Percentiles rank a stretch among this genome's conserved stretches.
phyloP scores from a whole-genome alignment of 2,797 vertebrate species.

The Amazona finschi region DNA sequence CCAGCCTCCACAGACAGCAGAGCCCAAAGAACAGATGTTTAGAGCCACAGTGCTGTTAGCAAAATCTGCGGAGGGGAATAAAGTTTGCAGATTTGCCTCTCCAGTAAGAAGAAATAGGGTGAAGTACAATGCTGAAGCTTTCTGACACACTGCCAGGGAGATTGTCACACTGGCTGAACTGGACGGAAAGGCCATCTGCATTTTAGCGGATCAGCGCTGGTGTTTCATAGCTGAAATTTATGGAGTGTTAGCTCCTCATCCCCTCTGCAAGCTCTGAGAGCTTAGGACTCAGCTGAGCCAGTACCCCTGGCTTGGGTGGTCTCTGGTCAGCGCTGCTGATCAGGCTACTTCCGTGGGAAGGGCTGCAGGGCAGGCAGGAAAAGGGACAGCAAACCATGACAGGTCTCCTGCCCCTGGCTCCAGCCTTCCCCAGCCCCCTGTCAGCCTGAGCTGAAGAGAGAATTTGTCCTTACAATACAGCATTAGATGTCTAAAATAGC shows the following conservation, averaged over 20 bases:
- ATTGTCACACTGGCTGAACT: background rate
- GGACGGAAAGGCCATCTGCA: background rate
- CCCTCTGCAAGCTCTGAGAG: background rate
- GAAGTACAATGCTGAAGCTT: background rate
- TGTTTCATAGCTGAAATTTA: background rate
- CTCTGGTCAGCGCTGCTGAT: background rate
- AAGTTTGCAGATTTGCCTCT: background rate
- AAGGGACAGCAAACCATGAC: background rate
- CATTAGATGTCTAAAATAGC: background rate
- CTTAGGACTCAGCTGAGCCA: accelerated
- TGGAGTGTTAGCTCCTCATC: background rate
- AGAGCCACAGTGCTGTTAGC: background rate
- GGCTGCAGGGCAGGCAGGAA: background rate
- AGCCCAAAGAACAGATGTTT: background rate
- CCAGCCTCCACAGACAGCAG: background rate
- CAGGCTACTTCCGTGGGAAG: background rate
- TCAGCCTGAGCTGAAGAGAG: background rate
- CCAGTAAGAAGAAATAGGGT: background rate
- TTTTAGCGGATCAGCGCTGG: background rate
- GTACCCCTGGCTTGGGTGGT: background rate
- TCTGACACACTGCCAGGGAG: background rate
- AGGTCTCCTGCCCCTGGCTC: background rate
- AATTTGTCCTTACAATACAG: background rate
- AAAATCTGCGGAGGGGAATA: background rate
- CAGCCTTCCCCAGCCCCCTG: background rate